A percentile compares a stretch with the other conserved stretches of the same genome.
Evolutionary conservation across 2,113 vertebrate species (phyloP).

Genomic region (Leuciscus idus): DNA sequence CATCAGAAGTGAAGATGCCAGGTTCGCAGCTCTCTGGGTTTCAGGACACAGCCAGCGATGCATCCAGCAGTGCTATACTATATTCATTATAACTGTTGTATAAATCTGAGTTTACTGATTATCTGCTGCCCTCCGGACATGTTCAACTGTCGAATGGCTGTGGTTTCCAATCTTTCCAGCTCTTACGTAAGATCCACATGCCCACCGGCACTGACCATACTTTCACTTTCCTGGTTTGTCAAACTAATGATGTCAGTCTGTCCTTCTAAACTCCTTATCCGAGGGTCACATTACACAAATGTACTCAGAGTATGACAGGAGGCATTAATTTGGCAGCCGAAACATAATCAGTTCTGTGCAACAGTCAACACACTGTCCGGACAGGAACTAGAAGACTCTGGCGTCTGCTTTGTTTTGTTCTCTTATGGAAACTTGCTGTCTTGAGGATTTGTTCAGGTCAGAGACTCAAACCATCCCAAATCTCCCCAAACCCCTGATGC

Average conservation of each 20-base stretch:
- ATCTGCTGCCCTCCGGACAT: not conserved
- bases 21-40: not conserved
- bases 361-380: not conserved
- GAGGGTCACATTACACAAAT: not conserved
- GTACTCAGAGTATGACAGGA: not conserved
- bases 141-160: not conserved
- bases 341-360: not conserved
- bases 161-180: conserved; percentile 29
- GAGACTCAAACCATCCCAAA: not conserved
- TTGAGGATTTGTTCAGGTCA: not conserved
- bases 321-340: not conserved
- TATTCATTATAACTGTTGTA: not conserved
- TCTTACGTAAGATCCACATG: conserved; percentile 45
- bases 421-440: not conserved
- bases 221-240: not conserved
- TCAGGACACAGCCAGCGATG: not conserved
- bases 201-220: conserved; percentile 14
- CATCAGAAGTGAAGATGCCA: not conserved
- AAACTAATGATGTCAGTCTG: conserved; percentile 4
- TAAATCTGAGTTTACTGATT: conserved; percentile 13
- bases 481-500: not conserved
- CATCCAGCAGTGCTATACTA: not conserved
- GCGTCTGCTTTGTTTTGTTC: not conserved
- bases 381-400: not conserved
- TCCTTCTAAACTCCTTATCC: not conserved